Evolutionary conservation across 2,113 vertebrate species (phyloP), one percentile per base, ranked within the genome.

Genomic region (Strix aluco): DNA sequence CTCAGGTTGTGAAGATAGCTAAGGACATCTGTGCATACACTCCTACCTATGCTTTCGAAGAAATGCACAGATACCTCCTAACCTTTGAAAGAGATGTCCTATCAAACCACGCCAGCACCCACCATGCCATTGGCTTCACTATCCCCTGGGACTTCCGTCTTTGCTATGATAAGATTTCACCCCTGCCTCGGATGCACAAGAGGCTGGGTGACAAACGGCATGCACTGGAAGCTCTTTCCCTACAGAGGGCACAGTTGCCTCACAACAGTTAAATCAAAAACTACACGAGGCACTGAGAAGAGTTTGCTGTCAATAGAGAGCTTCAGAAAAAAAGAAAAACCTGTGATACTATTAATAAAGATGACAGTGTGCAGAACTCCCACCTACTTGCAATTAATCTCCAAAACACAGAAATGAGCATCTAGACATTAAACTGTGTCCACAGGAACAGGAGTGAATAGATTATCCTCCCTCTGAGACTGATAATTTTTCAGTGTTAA

Each of bases 221-320:
- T 79, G 81, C 55, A 79, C 34, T 54, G 72, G 81, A 88, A 70
- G 65, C 66, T 74, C 34, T 74, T 36, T 6, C 27, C 88, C 95
- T 90, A 34, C 86, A 95, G 86, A 77, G 90, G 94, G 86, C 92
- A 94, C 30, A 83, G 62, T 15, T 69, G 46, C 51, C 47, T 20
- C 47, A 30, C 55, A 74, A 52, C 16, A 22, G 46, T 34, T 26
- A 8, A 38, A 58, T 2, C 1, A 1, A 81, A 70, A 63, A 6
- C 22, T n/a, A 19, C 65, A 12, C 0, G 5, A 42, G 42, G 34
- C 54, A 20, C 19, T 7, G 12, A 38, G 49, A 79, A 29, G 16
- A 34, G 47, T 49, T 42, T 27, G 71, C 58, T 82, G 79, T 61
- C 46, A 25, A 36, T 6, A 22, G 0, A 42, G 12, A 81, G 55